Base-by-base conservation (phyloP, 2,797 vertebrate genomes). In the Cuniculus paca region DNA sequence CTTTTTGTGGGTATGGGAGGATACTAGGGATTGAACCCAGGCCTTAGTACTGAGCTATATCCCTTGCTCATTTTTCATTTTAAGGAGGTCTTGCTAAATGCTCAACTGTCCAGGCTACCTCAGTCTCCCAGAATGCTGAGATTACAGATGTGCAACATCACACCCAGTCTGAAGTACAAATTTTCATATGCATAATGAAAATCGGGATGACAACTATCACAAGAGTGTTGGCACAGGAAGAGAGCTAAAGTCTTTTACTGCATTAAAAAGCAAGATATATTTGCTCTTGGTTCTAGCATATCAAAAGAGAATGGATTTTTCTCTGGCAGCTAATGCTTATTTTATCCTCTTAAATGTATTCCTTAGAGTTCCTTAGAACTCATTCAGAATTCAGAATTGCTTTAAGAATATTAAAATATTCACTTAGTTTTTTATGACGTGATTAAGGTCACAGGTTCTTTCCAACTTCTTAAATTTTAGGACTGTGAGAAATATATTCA, bases 261-360 rank as follows among this genome's bases (percentile, higher is more conserved):
- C 24, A 74, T 77, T n/a, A n/a, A 61, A 70, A 52, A 36, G 13
- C 1, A n/a, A 91, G 75, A 77, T 50, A 5, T 4, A 85, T 86
- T 85, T 92, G 28, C 58, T 92, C 13, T 83, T 92, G 45, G 34
- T 36, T 90, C 28, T 84, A 97, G 48, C 7, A 65, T 80, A 54
- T 68, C 45, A 72, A 80, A 48, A 88, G 45, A 94, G 60, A 96
- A 92, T 6, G 14, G 16, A 72, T 81, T 93, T 48, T 85, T 93
- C 80, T 80, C 58, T 52, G 74, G 10, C 20, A 68, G 65, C 50
- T 79, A 61, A 87, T 50, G 77, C 89, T 93, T 80, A 92, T 61
- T 92, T 93, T 75, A 92, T 61, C 36, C 11, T 65, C 26, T 83
- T 87, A 85, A 80, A 65, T 72, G 28, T 79, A 78, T 90, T 52